Percentiles rank a stretch among this genome's conserved stretches.
These are phyloP conservation scores for Chaenogobius annularis DNA, from an alignment of 2,113 vertebrate genomes.

Conservation along the genomic window DNA sequence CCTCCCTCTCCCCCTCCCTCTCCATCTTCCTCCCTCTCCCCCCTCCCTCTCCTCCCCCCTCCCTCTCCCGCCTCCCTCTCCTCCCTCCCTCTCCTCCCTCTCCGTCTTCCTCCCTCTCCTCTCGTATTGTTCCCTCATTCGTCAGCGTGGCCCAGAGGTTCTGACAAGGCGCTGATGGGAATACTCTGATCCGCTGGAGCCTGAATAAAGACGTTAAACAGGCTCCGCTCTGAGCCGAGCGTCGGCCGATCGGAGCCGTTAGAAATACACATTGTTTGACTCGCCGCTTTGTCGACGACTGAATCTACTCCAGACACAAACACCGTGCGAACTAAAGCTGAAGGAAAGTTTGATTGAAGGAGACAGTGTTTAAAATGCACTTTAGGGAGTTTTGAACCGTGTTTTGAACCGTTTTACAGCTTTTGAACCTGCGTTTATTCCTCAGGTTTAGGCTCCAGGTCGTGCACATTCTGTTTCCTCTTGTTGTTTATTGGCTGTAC, in stretches of 20 bases:
- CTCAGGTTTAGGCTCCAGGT: too few relatives aligned
- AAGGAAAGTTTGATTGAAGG: neutral
- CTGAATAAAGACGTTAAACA: conserved; percentile 22
- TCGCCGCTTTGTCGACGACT: neutral
- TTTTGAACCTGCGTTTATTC: too few relatives aligned
- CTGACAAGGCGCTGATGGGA: conserved; percentile 47
- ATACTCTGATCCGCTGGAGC: conserved; percentile 18
- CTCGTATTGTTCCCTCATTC: conserved; percentile 39
- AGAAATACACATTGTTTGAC: neutral
- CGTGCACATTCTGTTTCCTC: too few relatives aligned
- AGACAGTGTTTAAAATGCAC: too few relatives aligned
- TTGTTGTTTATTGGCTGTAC: neutral
- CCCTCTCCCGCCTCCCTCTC: neutral
- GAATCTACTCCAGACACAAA: neutral
- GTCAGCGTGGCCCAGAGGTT: conserved; percentile 24
- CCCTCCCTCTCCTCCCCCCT: neutral
- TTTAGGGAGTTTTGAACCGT: too few relatives aligned
- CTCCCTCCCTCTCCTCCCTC: neutral
- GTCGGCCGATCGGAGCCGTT: neutral
- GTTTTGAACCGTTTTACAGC: too few relatives aligned
- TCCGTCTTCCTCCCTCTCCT: neutral
- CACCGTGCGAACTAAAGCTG: neutral
- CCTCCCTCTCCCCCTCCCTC: neutral
- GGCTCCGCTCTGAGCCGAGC: neutral
- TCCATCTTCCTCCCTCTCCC: too few relatives aligned